Conservation (phyloP, 2,888 invertebrate species). For the Notodonta ziczac region DNA sequence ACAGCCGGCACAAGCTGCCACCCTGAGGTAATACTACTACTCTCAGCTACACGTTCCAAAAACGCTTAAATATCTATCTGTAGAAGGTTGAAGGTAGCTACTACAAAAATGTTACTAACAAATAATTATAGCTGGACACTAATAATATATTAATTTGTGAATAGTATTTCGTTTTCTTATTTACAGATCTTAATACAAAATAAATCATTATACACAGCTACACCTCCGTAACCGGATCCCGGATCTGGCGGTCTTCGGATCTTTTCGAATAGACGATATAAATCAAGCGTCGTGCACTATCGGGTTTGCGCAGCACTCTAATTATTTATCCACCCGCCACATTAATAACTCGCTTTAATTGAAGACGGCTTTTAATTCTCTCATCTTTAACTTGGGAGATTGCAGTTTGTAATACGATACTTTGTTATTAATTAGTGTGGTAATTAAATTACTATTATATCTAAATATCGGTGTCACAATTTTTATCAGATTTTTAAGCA, state of each 20-base stretch:
- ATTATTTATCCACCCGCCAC: slow-evolving; percentile 61
- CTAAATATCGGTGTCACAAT: no score
- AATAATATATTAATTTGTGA: neutral
- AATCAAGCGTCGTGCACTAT: slow-evolving; percentile 57
- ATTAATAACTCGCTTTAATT: slow-evolving; percentile 62
- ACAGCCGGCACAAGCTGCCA: no score
- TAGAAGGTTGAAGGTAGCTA: no score
- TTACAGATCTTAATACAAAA: neutral
- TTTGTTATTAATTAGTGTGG: no score
- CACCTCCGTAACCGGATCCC: slow-evolving; percentile 36
- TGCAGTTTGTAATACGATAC: neutral
- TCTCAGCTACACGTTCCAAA: no score
- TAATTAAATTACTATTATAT: no score
- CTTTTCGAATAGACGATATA: slow-evolving; percentile 47
- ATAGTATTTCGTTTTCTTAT: neutral
- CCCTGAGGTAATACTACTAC: no score
- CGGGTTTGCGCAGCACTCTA: slow-evolving; percentile 45
- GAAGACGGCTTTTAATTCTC: slow-evolving; percentile 51
- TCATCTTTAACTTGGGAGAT: slow-evolving; percentile 55
- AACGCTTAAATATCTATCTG: no score
- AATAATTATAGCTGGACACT: no score
- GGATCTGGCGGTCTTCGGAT: slow-evolving; percentile 34
- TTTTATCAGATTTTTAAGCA: no score
- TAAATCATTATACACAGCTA: slow-evolving; percentile 10
- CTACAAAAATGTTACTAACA: no score